Evolutionary conservation across 2,888 invertebrate genomes (phyloP), one percentile per base, ranked within the genome.

Genomic region (Antheraea yamamai): DNA sequence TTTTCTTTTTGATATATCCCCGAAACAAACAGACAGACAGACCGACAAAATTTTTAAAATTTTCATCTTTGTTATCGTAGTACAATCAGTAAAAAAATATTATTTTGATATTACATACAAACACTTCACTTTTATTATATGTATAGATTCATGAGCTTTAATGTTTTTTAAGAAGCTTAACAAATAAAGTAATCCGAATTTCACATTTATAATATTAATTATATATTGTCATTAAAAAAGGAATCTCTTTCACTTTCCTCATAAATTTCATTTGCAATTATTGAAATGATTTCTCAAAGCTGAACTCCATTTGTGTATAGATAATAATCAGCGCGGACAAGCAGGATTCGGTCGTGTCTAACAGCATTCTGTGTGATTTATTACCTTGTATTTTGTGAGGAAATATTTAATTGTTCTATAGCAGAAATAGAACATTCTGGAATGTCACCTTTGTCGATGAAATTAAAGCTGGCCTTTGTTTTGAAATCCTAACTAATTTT

Each of bases 361-460:
- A 66, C 79, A 35, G 76, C 80, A 79, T 79, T 81, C 77, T 76
- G n/a, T 68, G 75, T 80, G 81, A 81, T 81, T 81, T 80, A 81
- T 79, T 74, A 74, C 70, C 14, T 70, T 70, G 20, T 20, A 39
- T 70, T 39, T 39, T 39, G n/a, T 70, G 20, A 10, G n/a, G 70
- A 39, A 70, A 70, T 70, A 39, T 70, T 70, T 70, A 70, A 70
- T 70, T 70, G 70, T 70, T 39, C 39, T 70, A 39, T 70, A 39
- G 39, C n/a, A 70, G n/a, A 8, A 47, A 47, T 47, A 47, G 35
- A 20, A 39, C 20, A n/a, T 70, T n/a, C 70, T 70, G 39, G 39
- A 70, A 39, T 20, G 39, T 39, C 39, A 18, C 39, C 70, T 35
- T 39, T 39, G 70, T n/a, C n/a, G 70, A 70, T 39, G 18, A 35